A percentile compares a stretch with the other conserved stretches of the same genome.
phyloP scores from a whole-genome alignment of 2,888 invertebrate species.

The Dasypogon diadema region DNA sequence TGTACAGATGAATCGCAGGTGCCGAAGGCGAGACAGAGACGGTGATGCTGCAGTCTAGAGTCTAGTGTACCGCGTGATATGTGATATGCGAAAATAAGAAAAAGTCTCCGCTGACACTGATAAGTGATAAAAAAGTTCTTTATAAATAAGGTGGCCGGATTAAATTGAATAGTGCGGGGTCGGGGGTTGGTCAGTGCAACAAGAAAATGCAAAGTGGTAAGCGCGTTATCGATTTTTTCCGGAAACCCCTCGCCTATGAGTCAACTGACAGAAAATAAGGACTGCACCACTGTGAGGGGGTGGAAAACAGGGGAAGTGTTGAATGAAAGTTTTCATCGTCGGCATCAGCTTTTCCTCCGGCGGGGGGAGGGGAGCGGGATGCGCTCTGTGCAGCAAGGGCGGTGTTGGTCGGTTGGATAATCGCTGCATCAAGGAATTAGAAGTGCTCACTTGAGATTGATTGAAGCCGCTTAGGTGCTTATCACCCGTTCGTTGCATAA shows the following conservation, averaged over 20 bases:
- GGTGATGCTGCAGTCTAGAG: constrained; percentile 19
- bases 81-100: constrained; percentile 21
- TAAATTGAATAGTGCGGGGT: too few species aligned
- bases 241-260: constrained; percentile 1
- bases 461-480: too few species aligned
- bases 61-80: background rate
- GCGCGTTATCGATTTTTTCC: constrained; percentile 30
- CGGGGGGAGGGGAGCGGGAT: too few species aligned
- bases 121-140: background rate
- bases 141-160: too few species aligned
- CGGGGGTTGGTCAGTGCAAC: too few species aligned
- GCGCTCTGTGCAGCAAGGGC: too few species aligned
- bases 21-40: constrained; percentile 9
- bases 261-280: background rate
- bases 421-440: too few species aligned
- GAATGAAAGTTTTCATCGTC: constrained; percentile 19
- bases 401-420: too few species aligned
- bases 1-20: background rate
- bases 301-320: background rate
- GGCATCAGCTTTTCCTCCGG: too few species aligned
- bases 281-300: background rate
- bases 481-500: background rate
- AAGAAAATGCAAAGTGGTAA: too few species aligned
- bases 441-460: too few species aligned
- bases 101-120: background rate